Base-by-base conservation (phyloP, 2,888 invertebrate genomes). In the Lepidonotus clava region DNA sequence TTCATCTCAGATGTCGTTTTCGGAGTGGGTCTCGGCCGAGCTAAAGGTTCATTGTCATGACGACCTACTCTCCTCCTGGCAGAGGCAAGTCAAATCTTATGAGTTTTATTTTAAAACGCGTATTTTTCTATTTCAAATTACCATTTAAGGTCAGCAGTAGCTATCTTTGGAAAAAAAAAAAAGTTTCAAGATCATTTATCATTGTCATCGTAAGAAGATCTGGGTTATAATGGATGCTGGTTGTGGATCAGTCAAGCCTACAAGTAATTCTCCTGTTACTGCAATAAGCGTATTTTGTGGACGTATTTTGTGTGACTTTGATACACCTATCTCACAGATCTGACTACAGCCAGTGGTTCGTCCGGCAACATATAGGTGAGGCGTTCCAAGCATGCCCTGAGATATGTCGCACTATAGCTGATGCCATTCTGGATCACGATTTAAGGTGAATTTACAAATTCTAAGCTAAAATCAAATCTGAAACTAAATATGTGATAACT, bases 21-120 rank as follows among this genome's bases (percentile, higher is more conserved):
- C 80, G 0, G 80, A 80, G 4, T 80, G 80, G 80, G 80, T 80
- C 4, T n/a, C 41, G 2, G 4, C n/a, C n/a, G 80, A 80, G 32
- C 24, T 80, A 6, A 41, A 51, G 28, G 80, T 80, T n/a, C 51
- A 80, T n/a, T 32, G 46, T 51, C 80, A 80, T 41, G 46, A 80
- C 18, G 80, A 80, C 51, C 4, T 14, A n/a, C 18, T 80, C 1
- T 80, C 80, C 28, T 80, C 11, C 51, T 80, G 80, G 80, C 80
- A 80, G 34, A 80, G 80, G 80, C 46, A 46, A 8, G 66, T 66
- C n/a, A 28, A 24, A 14, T 66, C 24, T 18, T 18, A 6, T 11
- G 66, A 28, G 66, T 51, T 51, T 14, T 51, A 21, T 14, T 51
- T 11, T 14, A 51, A 51, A 11, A 14, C 14, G 21, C 51, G 11